A percentile compares a stretch with the other conserved stretches of the same genome.
Conservation (phyloP, 1,140 invertebrate species). For the Drosophila leontia region DNA sequence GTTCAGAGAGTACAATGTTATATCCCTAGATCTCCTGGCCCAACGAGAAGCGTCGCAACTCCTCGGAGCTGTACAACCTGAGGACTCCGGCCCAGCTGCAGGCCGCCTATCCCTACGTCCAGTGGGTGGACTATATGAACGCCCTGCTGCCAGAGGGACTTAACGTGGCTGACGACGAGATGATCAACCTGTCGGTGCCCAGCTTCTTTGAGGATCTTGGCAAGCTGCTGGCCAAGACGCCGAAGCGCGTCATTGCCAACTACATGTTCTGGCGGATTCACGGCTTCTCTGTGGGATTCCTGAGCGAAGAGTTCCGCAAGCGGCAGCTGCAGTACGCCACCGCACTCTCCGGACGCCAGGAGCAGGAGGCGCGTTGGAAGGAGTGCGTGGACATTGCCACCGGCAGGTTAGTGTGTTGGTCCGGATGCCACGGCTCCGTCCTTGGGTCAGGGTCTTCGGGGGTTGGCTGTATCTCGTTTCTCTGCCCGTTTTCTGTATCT, state of each 20-base stretch:
- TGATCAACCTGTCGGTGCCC: slow-evolving; percentile 93
- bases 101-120: slow-evolving; percentile 87
- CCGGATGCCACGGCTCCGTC: not conserved
- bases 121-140: slow-evolving; percentile 90
- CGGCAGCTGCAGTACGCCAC: slow-evolving; percentile 91
- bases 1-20: not conserved
- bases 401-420: slow-evolving; percentile 86
- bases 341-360: slow-evolving; percentile 90
- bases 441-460: slow-evolving; percentile 23
- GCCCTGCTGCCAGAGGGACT: slow-evolving; percentile 88
- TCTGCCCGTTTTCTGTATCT: slow-evolving; percentile 55
- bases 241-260: slow-evolving; percentile 88
- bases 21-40: slow-evolving; percentile 92
- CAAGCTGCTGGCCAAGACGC: slow-evolving; percentile 85
- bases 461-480: slow-evolving; percentile 24
- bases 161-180: slow-evolving; percentile 89
- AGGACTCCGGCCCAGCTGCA: slow-evolving; percentile 92
- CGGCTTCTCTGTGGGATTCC: slow-evolving; percentile 90
- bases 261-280: slow-evolving; percentile 93
- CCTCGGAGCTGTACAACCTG: slow-evolving; percentile 95
- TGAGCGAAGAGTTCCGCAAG: slow-evolving; percentile 90
- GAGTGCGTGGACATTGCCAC: slow-evolving; percentile 91
- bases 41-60: slow-evolving; percentile 95
- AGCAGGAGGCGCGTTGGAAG: slow-evolving; percentile 93
- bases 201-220: slow-evolving; percentile 90